Evolutionary conservation across 2,113 vertebrate species (phyloP).

Genomic region (Dissostichus mawsoni): DNA sequence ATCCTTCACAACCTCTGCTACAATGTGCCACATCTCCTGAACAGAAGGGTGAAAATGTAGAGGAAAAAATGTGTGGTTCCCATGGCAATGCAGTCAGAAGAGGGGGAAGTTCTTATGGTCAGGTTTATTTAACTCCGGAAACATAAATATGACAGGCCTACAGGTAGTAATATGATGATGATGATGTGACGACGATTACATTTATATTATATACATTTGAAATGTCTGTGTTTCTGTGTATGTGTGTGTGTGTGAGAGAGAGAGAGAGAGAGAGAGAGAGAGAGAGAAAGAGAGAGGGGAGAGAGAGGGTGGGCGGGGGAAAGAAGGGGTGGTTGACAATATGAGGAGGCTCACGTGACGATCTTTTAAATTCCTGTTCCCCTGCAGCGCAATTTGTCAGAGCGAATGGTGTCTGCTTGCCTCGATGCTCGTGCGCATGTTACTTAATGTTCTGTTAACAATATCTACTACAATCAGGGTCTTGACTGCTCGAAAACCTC

Average conservation of each 20-base stretch:
- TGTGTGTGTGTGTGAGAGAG: background rate
- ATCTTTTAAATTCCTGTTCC: slow-evolving; percentile 83
- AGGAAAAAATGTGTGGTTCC: slow-evolving; percentile 82
- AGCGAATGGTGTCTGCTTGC: slow-evolving; percentile 20
- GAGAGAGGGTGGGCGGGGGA: background rate
- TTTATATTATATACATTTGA: too few species aligned
- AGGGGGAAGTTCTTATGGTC: background rate
- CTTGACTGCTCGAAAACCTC: slow-evolving; percentile 53
- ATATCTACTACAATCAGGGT: slow-evolving; percentile 14
- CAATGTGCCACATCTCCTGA: slow-evolving; percentile 14
- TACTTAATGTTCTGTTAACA: slow-evolving; percentile 30
- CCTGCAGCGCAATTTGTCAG: slow-evolving; percentile 82
- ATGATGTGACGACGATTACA: too few species aligned
- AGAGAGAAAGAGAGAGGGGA: background rate
- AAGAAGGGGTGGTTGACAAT: slow-evolving; percentile 61
- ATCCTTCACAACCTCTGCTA: slow-evolving; percentile 34
- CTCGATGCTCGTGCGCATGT: slow-evolving; percentile 37
- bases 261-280: background rate
- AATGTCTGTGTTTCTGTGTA: background rate
- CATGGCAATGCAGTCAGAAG: slow-evolving; percentile 78
- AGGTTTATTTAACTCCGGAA: background rate
- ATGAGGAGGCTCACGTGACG: slow-evolving; percentile 84
- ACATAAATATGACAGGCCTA: background rate
- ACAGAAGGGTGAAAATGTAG: slow-evolving; percentile 80
- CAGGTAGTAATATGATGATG: background rate